Conservation (phyloP, 2,888 invertebrate species). For the Dynastes grantii region DNA sequence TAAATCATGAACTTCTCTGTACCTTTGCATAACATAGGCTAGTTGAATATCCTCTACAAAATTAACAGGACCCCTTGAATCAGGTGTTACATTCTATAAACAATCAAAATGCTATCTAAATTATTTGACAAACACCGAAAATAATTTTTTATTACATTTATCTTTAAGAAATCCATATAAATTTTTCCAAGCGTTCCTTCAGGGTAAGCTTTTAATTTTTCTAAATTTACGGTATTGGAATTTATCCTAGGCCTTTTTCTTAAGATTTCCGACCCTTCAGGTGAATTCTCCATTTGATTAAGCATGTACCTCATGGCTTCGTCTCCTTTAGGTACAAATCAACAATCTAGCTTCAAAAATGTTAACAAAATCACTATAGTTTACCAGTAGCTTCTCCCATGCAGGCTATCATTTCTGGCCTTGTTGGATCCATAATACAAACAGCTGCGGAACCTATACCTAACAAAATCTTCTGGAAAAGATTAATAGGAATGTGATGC, state of each 20-base stretch:
- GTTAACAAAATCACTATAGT: neutral
- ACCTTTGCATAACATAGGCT: slow-evolving; percentile 97
- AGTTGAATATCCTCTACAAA: slow-evolving; percentile 92
- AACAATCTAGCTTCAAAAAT: neutral
- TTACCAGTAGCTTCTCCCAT: slow-evolving; percentile 92
- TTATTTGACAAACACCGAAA: too few species aligned
- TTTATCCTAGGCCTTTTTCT: slow-evolving; percentile 90
- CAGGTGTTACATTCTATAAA: slow-evolving; percentile 88
- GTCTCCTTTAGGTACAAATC: slow-evolving; percentile 66
- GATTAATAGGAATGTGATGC: slow-evolving; percentile 78
- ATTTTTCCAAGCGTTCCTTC: slow-evolving; percentile 88
- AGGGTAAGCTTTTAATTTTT: slow-evolving; percentile 81
- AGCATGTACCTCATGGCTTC: slow-evolving; percentile 82
- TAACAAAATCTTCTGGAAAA: slow-evolving; percentile 85
- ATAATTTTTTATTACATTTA: slow-evolving; percentile 74
- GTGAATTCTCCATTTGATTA: slow-evolving; percentile 81
- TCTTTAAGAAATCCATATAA: slow-evolving; percentile 87
- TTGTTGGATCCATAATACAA: slow-evolving; percentile 85
- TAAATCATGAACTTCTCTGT: slow-evolving; percentile 97
- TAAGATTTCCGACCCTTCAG: slow-evolving; percentile 85
- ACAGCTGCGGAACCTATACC: slow-evolving; percentile 90
- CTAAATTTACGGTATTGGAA: slow-evolving; percentile 84
- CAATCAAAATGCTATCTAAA: too few species aligned
- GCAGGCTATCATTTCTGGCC: slow-evolving; percentile 95
- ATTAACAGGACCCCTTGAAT: slow-evolving; percentile 90